Evolutionary conservation across 1,140 invertebrate genomes (phyloP).

Genomic region (Drosophila teissieri): DNA sequence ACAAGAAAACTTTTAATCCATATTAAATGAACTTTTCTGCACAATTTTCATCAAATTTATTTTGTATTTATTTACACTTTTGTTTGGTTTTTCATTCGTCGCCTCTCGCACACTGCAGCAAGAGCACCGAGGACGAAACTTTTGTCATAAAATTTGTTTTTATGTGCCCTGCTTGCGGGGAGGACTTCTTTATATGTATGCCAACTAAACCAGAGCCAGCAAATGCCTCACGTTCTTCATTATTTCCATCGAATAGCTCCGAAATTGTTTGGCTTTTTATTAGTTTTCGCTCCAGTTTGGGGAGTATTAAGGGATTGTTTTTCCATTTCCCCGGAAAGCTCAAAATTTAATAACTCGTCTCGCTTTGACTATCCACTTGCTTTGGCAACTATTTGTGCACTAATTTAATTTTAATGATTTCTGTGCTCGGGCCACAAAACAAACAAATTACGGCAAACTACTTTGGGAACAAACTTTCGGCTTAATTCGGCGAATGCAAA

Average conservation of each 20-base stretch:
- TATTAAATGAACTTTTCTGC: slow-evolving; percentile 72
- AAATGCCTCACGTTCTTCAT: slow-evolving; percentile 73
- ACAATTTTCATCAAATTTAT: slow-evolving; percentile 77
- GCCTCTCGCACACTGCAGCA: slow-evolving; percentile 14
- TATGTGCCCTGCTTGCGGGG: slow-evolving; percentile 51
- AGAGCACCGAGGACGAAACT: slow-evolving; percentile 62
- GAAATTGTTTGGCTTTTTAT: slow-evolving; percentile 66
- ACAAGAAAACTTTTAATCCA: slow-evolving; percentile 70
- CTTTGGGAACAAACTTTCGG: slow-evolving; percentile 43
- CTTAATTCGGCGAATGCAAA: slow-evolving; percentile 43
- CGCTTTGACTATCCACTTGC: slow-evolving; percentile 35
- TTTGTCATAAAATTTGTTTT: slow-evolving; percentile 77
- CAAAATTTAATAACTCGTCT: slow-evolving; percentile 49
- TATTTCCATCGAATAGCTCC: slow-evolving; percentile 66
- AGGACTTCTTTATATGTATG: slow-evolving; percentile 44
- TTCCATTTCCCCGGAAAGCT: slow-evolving; percentile 35
- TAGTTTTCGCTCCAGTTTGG: slow-evolving; percentile 49
- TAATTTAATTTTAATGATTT: slow-evolving; percentile 63
- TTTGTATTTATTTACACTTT: slow-evolving; percentile 73
- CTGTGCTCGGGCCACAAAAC: slow-evolving; percentile 24
- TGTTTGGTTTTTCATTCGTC: slow-evolving; percentile 57
- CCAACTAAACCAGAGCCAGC: slow-evolving; percentile 55
- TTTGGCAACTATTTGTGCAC: slow-evolving; percentile 45
- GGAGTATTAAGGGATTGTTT: slow-evolving; percentile 48
- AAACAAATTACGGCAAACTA: slow-evolving; percentile 55